Base-by-base conservation (phyloP, 2,888 invertebrate genomes). In the Lycaena phlaeas region DNA sequence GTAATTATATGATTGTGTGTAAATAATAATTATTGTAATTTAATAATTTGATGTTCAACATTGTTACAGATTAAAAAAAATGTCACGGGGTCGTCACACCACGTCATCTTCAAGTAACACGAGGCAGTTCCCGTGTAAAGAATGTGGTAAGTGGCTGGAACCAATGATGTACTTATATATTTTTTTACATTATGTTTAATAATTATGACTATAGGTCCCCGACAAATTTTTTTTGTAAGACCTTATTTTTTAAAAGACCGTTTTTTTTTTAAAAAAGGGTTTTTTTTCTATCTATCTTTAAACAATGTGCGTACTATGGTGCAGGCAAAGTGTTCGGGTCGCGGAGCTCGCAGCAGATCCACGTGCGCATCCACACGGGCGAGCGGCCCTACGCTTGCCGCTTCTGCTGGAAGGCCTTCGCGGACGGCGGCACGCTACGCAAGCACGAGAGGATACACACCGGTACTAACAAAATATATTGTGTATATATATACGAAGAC, bases 401-500 rank as follows among this genome's bases (percentile, higher is more conserved):
- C 6, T 94, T 91, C 70, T 94, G 94, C 62, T 93, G 93, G 93
- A 94, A 94, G 64, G 94, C 94, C 0, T 94, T 94, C 64, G 94
- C 94, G 0, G 94, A 94, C 65, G 94, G 94, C 27, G 94, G 94
- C 14, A 94, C 94, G 1, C 68, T 94, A 30, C 78, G 94, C 22
- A 94, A 94, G 61, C 94, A 94, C 62, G 94, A 94, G 61, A 85
- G 94, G 6, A 94, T 94, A 55, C 94, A 94, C 56, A 94, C 94
- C 0, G 93, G 88, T 84, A n/a, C n/a, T n/a, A n/a, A n/a, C n/a
- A n/a, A n/a, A n/a, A n/a, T n/a, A n/a, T n/a, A n/a, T n/a, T n/a
- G n/a, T n/a, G n/a, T n/a, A n/a, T n/a, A n/a, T n/a, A n/a, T n/a
- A n/a, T n/a, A n/a, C n/a, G n/a, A n/a, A n/a, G n/a, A n/a, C n/a